Evolutionary conservation across 2,113 vertebrate species (phyloP), one percentile per base, ranked within the genome.

Genomic region (Opisthocomus hoazin): DNA sequence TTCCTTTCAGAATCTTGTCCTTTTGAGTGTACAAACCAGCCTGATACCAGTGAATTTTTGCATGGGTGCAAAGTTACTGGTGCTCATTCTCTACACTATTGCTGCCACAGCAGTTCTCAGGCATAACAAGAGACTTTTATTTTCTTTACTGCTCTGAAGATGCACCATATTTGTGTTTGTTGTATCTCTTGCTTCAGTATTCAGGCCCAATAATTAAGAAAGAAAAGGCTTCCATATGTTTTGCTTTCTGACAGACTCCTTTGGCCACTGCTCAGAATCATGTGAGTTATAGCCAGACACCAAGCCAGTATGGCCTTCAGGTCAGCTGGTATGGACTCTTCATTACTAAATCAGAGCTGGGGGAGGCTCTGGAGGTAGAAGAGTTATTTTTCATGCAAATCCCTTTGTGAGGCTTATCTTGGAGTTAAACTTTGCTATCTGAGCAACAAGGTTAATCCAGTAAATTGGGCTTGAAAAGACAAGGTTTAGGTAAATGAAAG

Each of bases 161-260:
- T 50, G 39, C 3, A 3, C 60, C 10, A 2, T 60, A 37, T 6
- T 60, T 17, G 21, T 68, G 19, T 78, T 87, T 87, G 34, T 39
- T 71, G 56, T 36, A 69, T 60, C 14, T 84, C 48, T 75, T 84
- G 17, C 64, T 86, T 80, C 54, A 68, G 8, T 68, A 41, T 48
- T 54, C 39, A 60, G 64, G 51, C 56, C 16, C 14, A 53, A 68
- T 51, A 46, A 29, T 76, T 93, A 48, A 79, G 39, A 79, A 36
- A 70, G 51, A 94, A 89, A 91, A 87, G 45, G 20, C 45, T 95
- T 78, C 81, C 81, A 92, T 76, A 60, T 84, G 54, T 94, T 97
- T 92, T 93, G 24, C 22, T 84, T 84, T 70, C 50, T 91, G 77
- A 91, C 73, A 92, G 61, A 30, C 9, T 92, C n/a, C 61, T 87